These are phyloP conservation scores for Luperina nickerlii DNA, from an alignment of 2,888 invertebrate genomes.

Conservation along the genomic window DNA sequence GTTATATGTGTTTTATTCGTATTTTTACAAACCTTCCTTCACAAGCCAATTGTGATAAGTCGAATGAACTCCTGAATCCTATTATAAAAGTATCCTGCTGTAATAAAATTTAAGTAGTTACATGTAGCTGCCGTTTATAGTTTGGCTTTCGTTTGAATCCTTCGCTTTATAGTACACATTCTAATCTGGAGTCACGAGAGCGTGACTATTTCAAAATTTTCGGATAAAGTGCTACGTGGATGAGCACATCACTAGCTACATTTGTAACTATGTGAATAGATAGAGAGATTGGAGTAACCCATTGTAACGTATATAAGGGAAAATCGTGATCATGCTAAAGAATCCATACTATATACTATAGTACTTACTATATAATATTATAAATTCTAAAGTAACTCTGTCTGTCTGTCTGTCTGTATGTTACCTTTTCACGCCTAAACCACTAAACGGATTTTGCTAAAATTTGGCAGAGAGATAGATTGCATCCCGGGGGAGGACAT, in stretches of 20 bases:
- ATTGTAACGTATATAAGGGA: constrained; percentile 29
- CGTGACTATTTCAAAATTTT: constrained; percentile 55
- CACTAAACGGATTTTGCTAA: too few relatives aligned
- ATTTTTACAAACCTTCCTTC: not conserved
- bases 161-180: constrained; percentile 43
- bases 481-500: too few relatives aligned
- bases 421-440: too few relatives aligned
- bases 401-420: too few relatives aligned
- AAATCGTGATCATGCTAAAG: constrained; percentile 42
- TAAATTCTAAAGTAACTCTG: too few relatives aligned
- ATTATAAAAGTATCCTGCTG: not conserved
- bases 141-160: constrained; percentile 33
- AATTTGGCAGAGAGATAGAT: too few relatives aligned
- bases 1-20: too few relatives aligned
- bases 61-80: not conserved
- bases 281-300: constrained; percentile 21
- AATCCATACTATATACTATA: not conserved
- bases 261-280: constrained; percentile 44
- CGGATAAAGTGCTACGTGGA: constrained; percentile 37
- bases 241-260: constrained; percentile 36
- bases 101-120: not conserved
- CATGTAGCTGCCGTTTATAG: not conserved
- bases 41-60: not conserved
- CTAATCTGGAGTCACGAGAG: constrained; percentile 42
- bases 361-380: too few relatives aligned